These are phyloP conservation scores for Apis laboriosa DNA, from an alignment of 1,140 invertebrate genomes.

Conservation along the genomic window DNA sequence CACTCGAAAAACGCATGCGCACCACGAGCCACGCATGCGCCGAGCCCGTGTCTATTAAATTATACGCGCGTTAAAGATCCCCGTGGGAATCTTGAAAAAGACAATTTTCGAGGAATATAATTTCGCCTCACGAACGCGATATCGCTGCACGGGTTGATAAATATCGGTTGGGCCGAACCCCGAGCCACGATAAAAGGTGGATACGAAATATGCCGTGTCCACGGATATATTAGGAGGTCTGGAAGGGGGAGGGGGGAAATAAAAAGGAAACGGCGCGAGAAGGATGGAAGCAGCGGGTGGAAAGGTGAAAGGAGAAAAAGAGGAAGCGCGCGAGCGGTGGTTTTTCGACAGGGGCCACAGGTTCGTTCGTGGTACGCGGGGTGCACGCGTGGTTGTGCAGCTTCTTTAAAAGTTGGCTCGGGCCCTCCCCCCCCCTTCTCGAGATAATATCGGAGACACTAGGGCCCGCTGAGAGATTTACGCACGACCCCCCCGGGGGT, in stretches of 20 bases:
- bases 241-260: slow-evolving; percentile 19
- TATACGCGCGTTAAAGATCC: slow-evolving; percentile 33
- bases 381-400: slow-evolving; percentile 50
- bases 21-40: too few species aligned
- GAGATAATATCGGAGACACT: slow-evolving; percentile 70
- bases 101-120: slow-evolving; percentile 46
- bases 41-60: slow-evolving; percentile 51
- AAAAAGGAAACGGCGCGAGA: slow-evolving; percentile 50
- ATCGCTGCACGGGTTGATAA: slow-evolving; percentile 51
- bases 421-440: slow-evolving; percentile 13
- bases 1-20: too few species aligned
- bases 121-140: slow-evolving; percentile 50
- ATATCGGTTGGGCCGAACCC: slow-evolving; percentile 50
- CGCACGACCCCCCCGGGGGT: slow-evolving; percentile 55
- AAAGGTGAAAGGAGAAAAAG: slow-evolving; percentile 35
- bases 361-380: slow-evolving; percentile 39
- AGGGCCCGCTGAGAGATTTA: slow-evolving; percentile 73
- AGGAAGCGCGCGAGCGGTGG: slow-evolving; percentile 32
- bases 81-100: slow-evolving; percentile 63
- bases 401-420: slow-evolving; percentile 61
- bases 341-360: slow-evolving; percentile 49
- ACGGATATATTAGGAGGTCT: slow-evolving; percentile 63
- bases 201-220: slow-evolving; percentile 58
- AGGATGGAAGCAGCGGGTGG: slow-evolving; percentile 15
- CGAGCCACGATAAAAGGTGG: slow-evolving; percentile 55